These are phyloP conservation scores for Eristalis arbustorum DNA, from an alignment of 2,888 invertebrate species.

Conservation along the genomic window DNA sequence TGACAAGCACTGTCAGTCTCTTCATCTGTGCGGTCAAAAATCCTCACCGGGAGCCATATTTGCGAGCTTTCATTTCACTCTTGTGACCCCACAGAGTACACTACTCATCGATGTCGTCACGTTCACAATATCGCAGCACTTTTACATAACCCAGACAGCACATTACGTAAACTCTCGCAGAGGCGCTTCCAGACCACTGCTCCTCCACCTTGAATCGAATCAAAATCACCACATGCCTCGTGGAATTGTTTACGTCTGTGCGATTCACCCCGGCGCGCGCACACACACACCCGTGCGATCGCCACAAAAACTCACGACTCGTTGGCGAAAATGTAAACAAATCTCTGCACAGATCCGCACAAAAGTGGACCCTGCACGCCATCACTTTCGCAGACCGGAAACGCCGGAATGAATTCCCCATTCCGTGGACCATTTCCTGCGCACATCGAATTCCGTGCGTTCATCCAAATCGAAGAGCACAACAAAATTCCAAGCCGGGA, in stretches of 20 bases:
- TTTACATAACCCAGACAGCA: constrained; percentile 57
- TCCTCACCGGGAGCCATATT: too few species aligned
- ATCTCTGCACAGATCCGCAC: background rate
- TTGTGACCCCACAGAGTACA: too few species aligned
- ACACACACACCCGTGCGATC: constrained; percentile 5
- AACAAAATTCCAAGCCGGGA: constrained; percentile 5
- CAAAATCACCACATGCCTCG: constrained; percentile 25
- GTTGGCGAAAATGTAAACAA: constrained; percentile 52
- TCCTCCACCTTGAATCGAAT: background rate
- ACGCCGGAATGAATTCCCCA: constrained; percentile 33
- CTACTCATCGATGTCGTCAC: too few species aligned
- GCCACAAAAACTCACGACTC: constrained; percentile 27
- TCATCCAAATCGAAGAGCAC: background rate
- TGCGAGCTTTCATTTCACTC: too few species aligned
- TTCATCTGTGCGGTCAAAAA: too few species aligned
- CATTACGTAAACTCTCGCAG: constrained; percentile 50
- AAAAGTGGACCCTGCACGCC: constrained; percentile 23
- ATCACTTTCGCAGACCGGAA: constrained; percentile 42
- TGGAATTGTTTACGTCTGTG: constrained; percentile 52
- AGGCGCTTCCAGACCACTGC: constrained; percentile 37
- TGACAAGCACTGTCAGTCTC: too few species aligned
- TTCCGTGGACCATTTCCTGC: constrained; percentile 23
- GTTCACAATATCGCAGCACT: background rate
- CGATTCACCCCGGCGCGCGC: background rate
- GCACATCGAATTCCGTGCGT: background rate